Percentiles rank a stretch among this genome's conserved stretches.
These are phyloP conservation scores for Pseudoatta argentina DNA, from an alignment of 1,140 invertebrate species.

Conservation along the genomic window DNA sequence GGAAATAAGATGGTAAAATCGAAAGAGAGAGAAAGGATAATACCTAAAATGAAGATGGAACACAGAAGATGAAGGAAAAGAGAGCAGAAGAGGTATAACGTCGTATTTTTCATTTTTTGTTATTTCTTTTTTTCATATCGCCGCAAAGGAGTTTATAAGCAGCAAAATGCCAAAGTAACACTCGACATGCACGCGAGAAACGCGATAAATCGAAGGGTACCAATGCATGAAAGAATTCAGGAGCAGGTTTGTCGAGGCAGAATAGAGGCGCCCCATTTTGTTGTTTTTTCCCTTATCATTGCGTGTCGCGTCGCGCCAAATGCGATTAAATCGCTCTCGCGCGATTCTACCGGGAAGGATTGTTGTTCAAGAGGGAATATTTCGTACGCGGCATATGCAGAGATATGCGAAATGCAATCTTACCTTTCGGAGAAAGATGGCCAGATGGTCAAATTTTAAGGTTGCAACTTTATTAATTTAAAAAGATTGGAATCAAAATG, in stretches of 20 bases:
- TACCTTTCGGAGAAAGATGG: neutral
- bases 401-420: too few species aligned
- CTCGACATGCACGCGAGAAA: conserved; percentile 43
- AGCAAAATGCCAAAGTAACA: conserved; percentile 53
- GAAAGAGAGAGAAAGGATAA: conserved; percentile 26
- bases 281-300: neutral
- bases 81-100: neutral
- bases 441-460: neutral
- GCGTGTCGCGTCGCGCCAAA: conserved; percentile 21
- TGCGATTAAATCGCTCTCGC: conserved; percentile 21
- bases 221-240: conserved; percentile 2
- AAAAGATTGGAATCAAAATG: neutral
- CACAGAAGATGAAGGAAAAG: neutral
- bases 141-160: conserved; percentile 14
- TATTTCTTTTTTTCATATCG: conserved; percentile 9
- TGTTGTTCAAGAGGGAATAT: neutral
- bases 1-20: conserved; percentile 11
- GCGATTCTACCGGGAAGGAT: neutral
- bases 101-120: neutral
- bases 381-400: neutral
- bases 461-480: neutral
- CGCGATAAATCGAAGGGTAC: conserved; percentile 32
- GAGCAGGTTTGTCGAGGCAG: neutral
- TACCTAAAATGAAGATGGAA: neutral
- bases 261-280: conserved; percentile 33